Conservation (phyloP, 2,888 invertebrate species). For the Orchesella flavescens region DNA sequence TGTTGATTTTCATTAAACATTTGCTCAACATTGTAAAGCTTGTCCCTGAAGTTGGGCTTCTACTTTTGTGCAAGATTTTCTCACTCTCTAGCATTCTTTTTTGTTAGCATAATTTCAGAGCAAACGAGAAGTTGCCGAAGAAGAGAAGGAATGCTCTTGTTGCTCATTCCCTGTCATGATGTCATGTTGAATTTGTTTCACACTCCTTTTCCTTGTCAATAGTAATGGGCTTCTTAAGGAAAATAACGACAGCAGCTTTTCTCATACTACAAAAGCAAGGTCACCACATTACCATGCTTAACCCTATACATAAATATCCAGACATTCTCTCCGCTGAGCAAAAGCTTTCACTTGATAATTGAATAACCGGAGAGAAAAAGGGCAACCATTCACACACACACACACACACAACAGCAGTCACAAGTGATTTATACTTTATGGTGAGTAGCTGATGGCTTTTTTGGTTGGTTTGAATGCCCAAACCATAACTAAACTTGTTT, state of each 20-base stretch:
- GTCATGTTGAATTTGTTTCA: constrained; percentile 27
- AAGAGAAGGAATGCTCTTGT: no score
- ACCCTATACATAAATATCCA: neutral
- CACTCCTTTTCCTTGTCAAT: constrained; percentile 17
- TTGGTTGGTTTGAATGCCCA: neutral
- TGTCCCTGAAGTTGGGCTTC: no score
- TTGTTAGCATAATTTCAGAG: no score
- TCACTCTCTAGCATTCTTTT: no score
- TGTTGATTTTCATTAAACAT: no score
- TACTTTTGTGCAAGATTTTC: no score
- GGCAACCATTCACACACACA: neutral
- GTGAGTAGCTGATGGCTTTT: constrained; percentile 14
- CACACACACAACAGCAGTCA: constrained; percentile 20
- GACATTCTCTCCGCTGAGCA: neutral
- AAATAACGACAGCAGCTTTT: neutral
- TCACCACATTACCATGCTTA: neutral
- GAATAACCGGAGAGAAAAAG: neutral
- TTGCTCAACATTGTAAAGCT: no score
- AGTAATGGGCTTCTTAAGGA: constrained; percentile 16
- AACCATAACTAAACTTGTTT: no score
- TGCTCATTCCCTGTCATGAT: neutral
- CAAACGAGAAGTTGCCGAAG: neutral
- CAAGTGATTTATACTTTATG: constrained; percentile 33
- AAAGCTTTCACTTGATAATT: constrained; percentile 9
- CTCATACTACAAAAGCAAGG: neutral